Conservation (phyloP, 1,140 invertebrate genomes). For the Caenorhabditis remanei region DNA sequence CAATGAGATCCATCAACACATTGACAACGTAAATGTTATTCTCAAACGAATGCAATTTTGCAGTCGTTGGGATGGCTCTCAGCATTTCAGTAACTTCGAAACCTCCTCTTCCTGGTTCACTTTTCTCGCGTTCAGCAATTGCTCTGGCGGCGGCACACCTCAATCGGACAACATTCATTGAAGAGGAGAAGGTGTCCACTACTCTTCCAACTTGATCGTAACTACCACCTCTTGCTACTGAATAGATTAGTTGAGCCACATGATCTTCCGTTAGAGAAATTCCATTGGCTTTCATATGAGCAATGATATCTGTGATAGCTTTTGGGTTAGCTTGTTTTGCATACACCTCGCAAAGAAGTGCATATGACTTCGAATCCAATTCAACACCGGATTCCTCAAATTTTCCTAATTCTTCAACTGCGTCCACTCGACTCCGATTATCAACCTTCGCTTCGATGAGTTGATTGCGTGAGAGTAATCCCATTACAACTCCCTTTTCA, state of each 20-base stretch:
- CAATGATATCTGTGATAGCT: conserved; percentile 28
- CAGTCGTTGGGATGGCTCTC: conserved; percentile 26
- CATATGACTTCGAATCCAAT: conserved; percentile 15
- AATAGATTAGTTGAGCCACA: conserved; percentile 27
- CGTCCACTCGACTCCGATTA: conserved; percentile 15
- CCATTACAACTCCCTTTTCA: conserved; percentile 3
- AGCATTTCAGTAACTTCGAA: conserved; percentile 37
- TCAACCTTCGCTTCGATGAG: conserved; percentile 38
- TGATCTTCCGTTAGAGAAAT: conserved; percentile 35
- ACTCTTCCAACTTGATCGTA: conserved; percentile 20
- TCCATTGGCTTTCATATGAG: conserved; percentile 31
- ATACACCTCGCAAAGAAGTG: conserved; percentile 7
- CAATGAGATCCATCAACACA: conserved; percentile 40
- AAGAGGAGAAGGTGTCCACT: conserved; percentile 7
- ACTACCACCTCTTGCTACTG: conserved; percentile 31
- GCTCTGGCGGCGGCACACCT: conserved; percentile 33
- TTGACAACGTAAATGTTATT: conserved; percentile 29
- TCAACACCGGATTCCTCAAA: conserved; percentile 41
- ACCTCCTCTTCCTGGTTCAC: neutral
- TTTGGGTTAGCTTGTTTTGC: conserved; percentile 32
- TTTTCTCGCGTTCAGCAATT: conserved; percentile 26
- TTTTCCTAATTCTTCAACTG: conserved; percentile 32
- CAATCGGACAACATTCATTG: conserved; percentile 42
- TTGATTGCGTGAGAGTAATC: conserved; percentile 7
- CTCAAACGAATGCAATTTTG: neutral